Evolutionary conservation across 2,113 vertebrate genomes (phyloP).

Genomic region (Gopherus evgoodei): DNA sequence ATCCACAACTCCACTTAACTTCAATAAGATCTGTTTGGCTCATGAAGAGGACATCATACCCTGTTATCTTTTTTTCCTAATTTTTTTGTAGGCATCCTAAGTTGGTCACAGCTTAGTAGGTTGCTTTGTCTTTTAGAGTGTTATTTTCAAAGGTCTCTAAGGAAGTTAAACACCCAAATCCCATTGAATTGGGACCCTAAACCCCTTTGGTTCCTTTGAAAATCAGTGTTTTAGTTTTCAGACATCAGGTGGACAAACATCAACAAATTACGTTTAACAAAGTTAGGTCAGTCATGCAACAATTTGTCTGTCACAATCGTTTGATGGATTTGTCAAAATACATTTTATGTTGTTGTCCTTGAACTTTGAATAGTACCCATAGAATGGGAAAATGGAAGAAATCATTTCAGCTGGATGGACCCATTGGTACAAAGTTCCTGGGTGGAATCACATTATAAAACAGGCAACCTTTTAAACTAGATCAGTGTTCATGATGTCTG

Average conservation of each 20-base stretch:
- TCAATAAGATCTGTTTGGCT: conserved; percentile 39
- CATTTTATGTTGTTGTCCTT: conserved; percentile 67
- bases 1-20: conserved; percentile 37
- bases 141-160: conserved; percentile 60
- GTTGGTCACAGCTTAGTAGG: conserved; percentile 54
- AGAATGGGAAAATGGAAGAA: conserved; percentile 59
- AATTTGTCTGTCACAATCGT: conserved; percentile 66
- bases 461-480: conserved; percentile 8
- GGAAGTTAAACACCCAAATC: conserved; percentile 63
- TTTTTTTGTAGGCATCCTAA: conserved; percentile 38
- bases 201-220: conserved; percentile 64
- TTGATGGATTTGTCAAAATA: conserved; percentile 71
- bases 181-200: conserved; percentile 56
- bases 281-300: conserved; percentile 49
- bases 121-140: conserved; percentile 8
- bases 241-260: conserved; percentile 70
- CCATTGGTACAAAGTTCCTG: conserved; percentile 48
- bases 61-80: neutral
- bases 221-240: conserved; percentile 68
- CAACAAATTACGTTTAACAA: conserved; percentile 51
- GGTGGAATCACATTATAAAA: conserved; percentile 9
- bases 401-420: conserved; percentile 51
- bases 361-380: conserved; percentile 65
- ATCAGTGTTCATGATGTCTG: conserved; percentile 6
- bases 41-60: neutral